Evolutionary conservation across 1,140 invertebrate genomes (phyloP).

Genomic region (Ylistrum balloti): DNA sequence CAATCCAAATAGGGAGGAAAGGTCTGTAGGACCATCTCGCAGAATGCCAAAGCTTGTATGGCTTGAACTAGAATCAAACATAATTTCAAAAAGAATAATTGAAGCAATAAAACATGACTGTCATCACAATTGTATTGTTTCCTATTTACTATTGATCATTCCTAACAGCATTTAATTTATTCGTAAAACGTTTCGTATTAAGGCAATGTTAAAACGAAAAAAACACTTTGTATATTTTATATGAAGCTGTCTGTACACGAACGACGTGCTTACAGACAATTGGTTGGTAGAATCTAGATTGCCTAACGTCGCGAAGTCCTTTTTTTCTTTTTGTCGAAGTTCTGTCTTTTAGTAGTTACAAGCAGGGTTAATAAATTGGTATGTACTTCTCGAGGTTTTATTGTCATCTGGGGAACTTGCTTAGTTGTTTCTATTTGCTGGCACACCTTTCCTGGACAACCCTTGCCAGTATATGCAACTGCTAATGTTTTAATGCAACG

Average conservation of each 20-base stretch:
- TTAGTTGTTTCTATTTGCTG: neutral
- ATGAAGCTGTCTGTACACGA: neutral
- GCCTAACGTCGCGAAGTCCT: neutral
- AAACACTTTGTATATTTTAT: too few relatives aligned
- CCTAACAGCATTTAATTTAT: neutral
- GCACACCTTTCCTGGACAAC: neutral
- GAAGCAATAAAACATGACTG: neutral
- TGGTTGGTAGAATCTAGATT: neutral
- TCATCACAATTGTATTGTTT: neutral
- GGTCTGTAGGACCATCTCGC: neutral
- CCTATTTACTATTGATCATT: neutral
- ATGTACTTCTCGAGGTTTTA: neutral
- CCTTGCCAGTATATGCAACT: too few relatives aligned
- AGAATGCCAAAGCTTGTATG: neutral
- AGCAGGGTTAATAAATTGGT: neutral
- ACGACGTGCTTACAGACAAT: neutral
- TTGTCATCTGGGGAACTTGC: neutral
- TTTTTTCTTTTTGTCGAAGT: constrained; percentile 15
- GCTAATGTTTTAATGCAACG: too few relatives aligned
- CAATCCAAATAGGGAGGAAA: neutral
- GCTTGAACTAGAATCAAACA: neutral
- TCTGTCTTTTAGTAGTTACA: neutral
- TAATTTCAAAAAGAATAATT: neutral
- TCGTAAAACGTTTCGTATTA: too few relatives aligned
- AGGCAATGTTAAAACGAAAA: too few relatives aligned